phyloP scores from a whole-genome alignment of 2,888 invertebrate species.

The Cacoxenus indagator region DNA sequence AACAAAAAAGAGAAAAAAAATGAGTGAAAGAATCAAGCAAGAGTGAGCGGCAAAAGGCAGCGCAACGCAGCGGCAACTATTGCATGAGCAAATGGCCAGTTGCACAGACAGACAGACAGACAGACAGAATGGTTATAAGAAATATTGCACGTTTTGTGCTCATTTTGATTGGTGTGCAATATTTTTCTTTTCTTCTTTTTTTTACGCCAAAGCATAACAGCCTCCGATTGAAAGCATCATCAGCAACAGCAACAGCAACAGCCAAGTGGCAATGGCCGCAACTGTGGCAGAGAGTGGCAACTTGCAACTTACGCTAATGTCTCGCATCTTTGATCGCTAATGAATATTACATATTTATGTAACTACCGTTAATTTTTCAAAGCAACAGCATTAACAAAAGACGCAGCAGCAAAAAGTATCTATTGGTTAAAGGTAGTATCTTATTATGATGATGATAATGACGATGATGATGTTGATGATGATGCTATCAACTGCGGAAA shows the following conservation, averaged over 20 bases:
- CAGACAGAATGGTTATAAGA: background rate
- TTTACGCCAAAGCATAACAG: background rate
- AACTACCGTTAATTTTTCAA: slow-evolving; percentile 7
- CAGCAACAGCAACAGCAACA: slow-evolving; percentile 38
- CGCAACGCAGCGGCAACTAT: background rate
- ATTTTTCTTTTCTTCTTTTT: background rate
- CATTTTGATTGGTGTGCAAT: background rate
- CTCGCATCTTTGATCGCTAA: slow-evolving; percentile 15
- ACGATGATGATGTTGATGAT: slow-evolving; percentile 13
- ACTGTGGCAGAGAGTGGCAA: slow-evolving; percentile 29
- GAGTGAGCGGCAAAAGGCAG: slow-evolving; percentile 7
- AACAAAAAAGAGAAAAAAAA: background rate
- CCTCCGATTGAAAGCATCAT: slow-evolving; percentile 29
- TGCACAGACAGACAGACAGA: background rate
- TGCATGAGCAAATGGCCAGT: background rate
- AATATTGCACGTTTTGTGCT: background rate
- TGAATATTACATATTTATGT: slow-evolving; percentile 26
- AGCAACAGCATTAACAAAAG: background rate
- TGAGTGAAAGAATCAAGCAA: no score
- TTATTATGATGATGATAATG: background rate
- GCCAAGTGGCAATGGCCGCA: slow-evolving; percentile 26
- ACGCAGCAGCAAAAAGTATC: background rate
- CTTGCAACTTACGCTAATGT: slow-evolving; percentile 29
- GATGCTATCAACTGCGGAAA: no score
- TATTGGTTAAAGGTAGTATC: background rate